Evolutionary conservation across 2,888 invertebrate genomes (phyloP).

Genomic region (Oxystoma pomonae): DNA sequence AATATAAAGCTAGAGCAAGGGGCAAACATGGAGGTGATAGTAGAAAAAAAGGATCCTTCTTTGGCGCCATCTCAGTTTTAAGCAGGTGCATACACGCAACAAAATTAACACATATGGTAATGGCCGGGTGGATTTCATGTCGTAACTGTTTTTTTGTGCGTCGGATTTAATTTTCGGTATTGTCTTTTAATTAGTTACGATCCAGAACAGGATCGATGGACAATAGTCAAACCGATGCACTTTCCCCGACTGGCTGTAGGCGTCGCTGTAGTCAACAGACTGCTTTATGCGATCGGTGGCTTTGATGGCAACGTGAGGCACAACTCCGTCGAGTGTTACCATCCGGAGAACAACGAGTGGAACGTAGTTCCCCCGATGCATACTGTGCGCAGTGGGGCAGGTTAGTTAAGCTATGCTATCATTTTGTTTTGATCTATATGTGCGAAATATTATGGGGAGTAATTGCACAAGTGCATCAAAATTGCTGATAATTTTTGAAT

Average conservation of each 20-base stretch:
- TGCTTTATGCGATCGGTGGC: conserved; percentile 74
- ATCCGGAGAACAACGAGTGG: conserved; percentile 91
- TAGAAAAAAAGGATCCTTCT: no score
- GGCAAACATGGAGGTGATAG: no score
- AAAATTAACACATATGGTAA: no score
- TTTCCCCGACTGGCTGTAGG: conserved; percentile 77
- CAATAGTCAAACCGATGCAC: conserved; percentile 69
- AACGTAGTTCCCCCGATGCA: conserved; percentile 74
- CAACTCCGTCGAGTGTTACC: conserved; percentile 82
- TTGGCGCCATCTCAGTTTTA: no score
- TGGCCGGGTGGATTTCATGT: no score
- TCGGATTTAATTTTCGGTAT: neutral
- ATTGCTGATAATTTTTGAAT: no score
- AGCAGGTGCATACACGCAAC: no score
- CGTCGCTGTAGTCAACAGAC: conserved; percentile 72
- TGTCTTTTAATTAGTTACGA: conserved; percentile 62
- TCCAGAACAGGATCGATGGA: conserved; percentile 82
- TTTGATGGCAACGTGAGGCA: conserved; percentile 80
- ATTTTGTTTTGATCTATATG: no score
- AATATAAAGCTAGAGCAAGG: no score
- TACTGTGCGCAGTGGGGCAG: conserved; percentile 78
- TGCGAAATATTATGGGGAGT: no score
- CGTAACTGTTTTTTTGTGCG: neutral
- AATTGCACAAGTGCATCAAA: no score
- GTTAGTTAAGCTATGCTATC: no score